Conservation (phyloP, 2,888 invertebrate genomes). For the Drosophila anomalata region DNA sequence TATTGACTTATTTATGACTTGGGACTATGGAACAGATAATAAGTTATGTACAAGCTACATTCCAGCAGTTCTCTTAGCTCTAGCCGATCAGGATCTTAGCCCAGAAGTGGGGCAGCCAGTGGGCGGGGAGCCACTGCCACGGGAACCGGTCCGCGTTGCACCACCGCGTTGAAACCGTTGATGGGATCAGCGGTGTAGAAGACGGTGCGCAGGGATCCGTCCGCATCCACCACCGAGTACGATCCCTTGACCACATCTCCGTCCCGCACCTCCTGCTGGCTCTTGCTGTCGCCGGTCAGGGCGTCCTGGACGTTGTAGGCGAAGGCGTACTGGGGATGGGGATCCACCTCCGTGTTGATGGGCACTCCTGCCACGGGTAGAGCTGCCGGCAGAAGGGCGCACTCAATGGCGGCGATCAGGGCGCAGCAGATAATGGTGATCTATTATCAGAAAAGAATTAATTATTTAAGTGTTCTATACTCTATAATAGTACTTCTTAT, state of each 20-base stretch:
- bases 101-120: constrained; percentile 55
- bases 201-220: constrained; percentile 82
- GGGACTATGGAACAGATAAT: constrained; percentile 57
- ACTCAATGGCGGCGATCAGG: constrained; percentile 52
- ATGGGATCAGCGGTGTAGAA: constrained; percentile 83
- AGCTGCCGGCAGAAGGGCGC: constrained; percentile 51
- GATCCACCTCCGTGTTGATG: constrained; percentile 72
- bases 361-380: constrained; percentile 40
- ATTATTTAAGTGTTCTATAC: too few species aligned
- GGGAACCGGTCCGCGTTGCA: constrained; percentile 86
- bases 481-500: too few species aligned
- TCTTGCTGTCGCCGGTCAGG: constrained; percentile 83
- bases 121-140: constrained; percentile 60
- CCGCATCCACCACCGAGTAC: constrained; percentile 83
- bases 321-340: constrained; percentile 81
- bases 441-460: not conserved
- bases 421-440: constrained; percentile 54
- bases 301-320: constrained; percentile 82
- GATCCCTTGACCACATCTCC: constrained; percentile 83
- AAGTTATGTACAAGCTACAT: constrained; percentile 71
- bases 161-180: constrained; percentile 84
- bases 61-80: constrained; percentile 17
- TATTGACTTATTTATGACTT: constrained; percentile 52
- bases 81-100: constrained; percentile 36
- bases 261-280: constrained; percentile 82